Base-by-base conservation (phyloP, 1,140 invertebrate genomes). In the Apis laboriosa region DNA sequence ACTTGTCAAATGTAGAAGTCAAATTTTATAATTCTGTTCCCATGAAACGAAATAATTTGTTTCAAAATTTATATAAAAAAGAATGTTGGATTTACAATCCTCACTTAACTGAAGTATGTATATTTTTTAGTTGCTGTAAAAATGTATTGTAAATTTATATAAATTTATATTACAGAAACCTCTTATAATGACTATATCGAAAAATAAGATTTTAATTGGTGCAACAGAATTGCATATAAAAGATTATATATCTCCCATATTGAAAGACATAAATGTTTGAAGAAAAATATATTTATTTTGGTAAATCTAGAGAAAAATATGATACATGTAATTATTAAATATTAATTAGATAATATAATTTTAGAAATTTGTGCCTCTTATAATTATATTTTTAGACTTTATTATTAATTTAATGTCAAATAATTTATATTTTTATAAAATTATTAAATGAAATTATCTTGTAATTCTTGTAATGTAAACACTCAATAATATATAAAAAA, bases 11-110 rank as follows among this genome's bases (percentile, higher is more conserved):
- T 75, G 77, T 86, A 28, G 85, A 88, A 72, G 51, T 90, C 7
- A 90, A 88, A 74, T 89, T 90, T 81, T 90, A 86, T 75, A 92
- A 92, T 80, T 90, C 80, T 60, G 66, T 86, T 9, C 80, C 83
- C 51, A 73, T 80, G 34, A 83, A 90, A 70, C 86, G 24, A 7
- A 92, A 91, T 78, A 92, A 92, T 81, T 87, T 92, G 51, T 92
- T 84, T 72, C 84, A 89, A 82, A 71, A 83, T 71, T 19, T 67
- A 15, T 70, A 49, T 9, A 86, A 84, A 34, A 89, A 91, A 34
- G 90, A 90, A 82, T 92, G 88, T 75, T 89, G 86, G 84, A 66
- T 92, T 71, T 83, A 88, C 64, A 92, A 88, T 90, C 90, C 91
- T 17, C 91, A 92, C 80, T 86, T 78, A 1, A 90, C 63, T 58